Conservation (phyloP, 2,888 invertebrate species). For the Odontocolon sp. region DNA sequence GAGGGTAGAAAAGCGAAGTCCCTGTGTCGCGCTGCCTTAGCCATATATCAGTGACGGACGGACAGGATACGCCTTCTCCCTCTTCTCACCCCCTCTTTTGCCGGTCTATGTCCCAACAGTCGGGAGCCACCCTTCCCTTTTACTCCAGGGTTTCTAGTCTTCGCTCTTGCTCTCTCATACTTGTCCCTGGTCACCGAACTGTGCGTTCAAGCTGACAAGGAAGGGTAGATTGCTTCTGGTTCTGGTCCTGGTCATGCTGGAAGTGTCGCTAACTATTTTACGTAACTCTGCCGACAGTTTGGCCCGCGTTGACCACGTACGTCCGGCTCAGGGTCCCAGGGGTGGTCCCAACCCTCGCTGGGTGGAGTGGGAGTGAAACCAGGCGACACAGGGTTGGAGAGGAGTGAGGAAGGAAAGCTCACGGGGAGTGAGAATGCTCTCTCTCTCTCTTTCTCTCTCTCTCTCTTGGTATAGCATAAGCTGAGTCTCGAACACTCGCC, state of each 20-base stretch:
- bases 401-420: conserved; percentile 50
- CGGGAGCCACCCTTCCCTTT: conserved; percentile 27
- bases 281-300: conserved; percentile 81
- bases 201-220: conserved; percentile 9
- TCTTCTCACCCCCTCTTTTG: conserved; percentile 39
- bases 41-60: conserved; percentile 77
- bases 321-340: conserved; percentile 76
- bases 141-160: conserved; percentile 26
- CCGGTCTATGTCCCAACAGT: conserved; percentile 4
- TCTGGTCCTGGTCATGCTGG: conserved; percentile 62
- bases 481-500: conserved; percentile 7
- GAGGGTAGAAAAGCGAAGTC: conserved; percentile 70
- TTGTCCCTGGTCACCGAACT: conserved; percentile 38
- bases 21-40: conserved; percentile 61
- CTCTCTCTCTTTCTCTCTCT: too few relatives aligned
- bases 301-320: conserved; percentile 81
- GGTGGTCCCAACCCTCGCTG: conserved; percentile 60
- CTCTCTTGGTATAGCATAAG: conserved; percentile 9
- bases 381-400: conserved; percentile 51
- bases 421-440: conserved; percentile 31
- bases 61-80: conserved; percentile 68
- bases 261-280: conserved; percentile 81
- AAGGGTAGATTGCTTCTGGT: conserved; percentile 50
- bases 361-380: conserved; percentile 49
- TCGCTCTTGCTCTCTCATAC: conserved; percentile 44